A percentile compares a stretch with the other conserved stretches of the same genome.
Conservation (phyloP, 2,888 invertebrate genomes). For the Eristalis pertinax region DNA sequence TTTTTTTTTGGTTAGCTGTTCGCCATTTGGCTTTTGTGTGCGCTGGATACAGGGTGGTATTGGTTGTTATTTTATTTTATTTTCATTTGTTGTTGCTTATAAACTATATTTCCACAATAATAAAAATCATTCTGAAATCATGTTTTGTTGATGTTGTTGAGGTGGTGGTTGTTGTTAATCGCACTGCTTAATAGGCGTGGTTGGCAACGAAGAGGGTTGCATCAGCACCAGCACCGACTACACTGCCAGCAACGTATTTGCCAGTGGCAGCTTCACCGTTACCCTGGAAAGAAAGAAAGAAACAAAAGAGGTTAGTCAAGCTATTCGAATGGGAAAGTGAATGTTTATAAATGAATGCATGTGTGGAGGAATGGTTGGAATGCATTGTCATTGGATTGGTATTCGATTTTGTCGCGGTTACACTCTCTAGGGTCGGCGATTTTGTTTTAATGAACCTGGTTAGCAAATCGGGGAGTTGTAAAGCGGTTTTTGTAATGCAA, state of each 20-base stretch:
- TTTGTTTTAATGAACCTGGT: not conserved
- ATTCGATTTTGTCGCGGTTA: not conserved
- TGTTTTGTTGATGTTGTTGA: slow-evolving; percentile 35
- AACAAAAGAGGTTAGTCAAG: not conserved
- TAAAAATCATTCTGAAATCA: slow-evolving; percentile 60
- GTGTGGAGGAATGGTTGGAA: not conserved
- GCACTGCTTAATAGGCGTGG: slow-evolving; percentile 92
- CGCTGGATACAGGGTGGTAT: slow-evolving; percentile 24
- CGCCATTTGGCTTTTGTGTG: slow-evolving; percentile 11
- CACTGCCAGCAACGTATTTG: slow-evolving; percentile 94
- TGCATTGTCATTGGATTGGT: slow-evolving; percentile 27
- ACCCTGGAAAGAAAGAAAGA: slow-evolving; percentile 84
- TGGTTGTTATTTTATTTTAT: slow-evolving; percentile 41
- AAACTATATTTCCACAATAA: slow-evolving; percentile 68
- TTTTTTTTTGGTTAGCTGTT: not conserved
- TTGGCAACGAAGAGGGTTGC: slow-evolving; percentile 96
- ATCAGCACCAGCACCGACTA: slow-evolving; percentile 92
- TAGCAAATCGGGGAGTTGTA: not conserved
- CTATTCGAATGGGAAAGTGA: not conserved
- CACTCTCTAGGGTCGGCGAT: not conserved
- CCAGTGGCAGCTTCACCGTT: slow-evolving; percentile 96
- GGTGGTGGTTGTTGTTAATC: not conserved
- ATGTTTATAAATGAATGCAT: not conserved
- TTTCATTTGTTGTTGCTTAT: slow-evolving; percentile 60
- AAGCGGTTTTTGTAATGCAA: not conserved